Percentiles rank a stretch among this genome's conserved stretches.
phyloP scores from a whole-genome alignment of 1,140 invertebrate genomes.

The Rhagoletis pomonella region DNA sequence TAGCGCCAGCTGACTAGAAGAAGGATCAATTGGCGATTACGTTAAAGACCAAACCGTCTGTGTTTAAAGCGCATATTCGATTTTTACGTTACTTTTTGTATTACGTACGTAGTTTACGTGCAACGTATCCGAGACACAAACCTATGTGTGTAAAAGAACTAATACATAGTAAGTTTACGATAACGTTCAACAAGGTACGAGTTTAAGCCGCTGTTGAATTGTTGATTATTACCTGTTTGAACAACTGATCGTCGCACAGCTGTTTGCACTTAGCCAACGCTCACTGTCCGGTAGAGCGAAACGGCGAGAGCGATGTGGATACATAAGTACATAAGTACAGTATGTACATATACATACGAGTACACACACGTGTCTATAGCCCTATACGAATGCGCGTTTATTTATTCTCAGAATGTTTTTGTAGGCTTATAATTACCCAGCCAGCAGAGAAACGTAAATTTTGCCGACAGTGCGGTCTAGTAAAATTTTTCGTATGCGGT shows the following conservation, averaged over 20 bases:
- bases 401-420: too few relatives aligned
- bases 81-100: too few relatives aligned
- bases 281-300: neutral
- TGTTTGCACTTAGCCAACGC: neutral
- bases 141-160: neutral
- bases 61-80: too few relatives aligned
- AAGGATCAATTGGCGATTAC: too few relatives aligned
- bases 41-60: too few relatives aligned
- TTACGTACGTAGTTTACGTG: neutral
- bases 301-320: neutral
- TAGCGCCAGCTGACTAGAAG: too few relatives aligned
- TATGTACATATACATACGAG: neutral
- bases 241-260: slow-evolving; percentile 19
- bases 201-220: too few relatives aligned
- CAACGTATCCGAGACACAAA: neutral
- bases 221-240: neutral
- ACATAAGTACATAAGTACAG: neutral
- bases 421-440: too few relatives aligned
- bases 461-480: too few relatives aligned
- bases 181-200: neutral
- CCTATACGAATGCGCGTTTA: too few relatives aligned
- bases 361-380: neutral
- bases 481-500: too few relatives aligned
- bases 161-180: neutral
- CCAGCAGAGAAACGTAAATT: too few relatives aligned